Conservation (phyloP, 2,113 vertebrate species). For the Coryphaenoides rupestris region DNA sequence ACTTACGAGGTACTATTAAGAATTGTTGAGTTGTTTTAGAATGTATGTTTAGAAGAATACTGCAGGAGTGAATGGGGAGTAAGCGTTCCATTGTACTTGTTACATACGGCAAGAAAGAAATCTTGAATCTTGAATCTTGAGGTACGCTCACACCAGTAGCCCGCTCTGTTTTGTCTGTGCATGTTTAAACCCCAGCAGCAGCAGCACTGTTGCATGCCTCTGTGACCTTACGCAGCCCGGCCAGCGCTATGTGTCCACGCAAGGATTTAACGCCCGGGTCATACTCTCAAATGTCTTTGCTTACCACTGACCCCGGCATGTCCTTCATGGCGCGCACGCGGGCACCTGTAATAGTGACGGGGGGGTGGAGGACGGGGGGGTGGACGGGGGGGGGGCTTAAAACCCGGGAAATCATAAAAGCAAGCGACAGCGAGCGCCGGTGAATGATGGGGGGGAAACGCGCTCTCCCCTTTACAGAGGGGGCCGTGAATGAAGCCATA, state of each 20-base stretch:
- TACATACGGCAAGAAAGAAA: no score
- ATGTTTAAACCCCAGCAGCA: no score
- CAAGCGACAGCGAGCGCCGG: slow-evolving; percentile 60
- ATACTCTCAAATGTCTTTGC: slow-evolving; percentile 43
- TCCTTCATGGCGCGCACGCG: slow-evolving; percentile 78
- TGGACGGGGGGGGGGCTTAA: slow-evolving; percentile 57
- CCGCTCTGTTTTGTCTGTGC: no score
- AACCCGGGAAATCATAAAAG: slow-evolving; percentile 80
- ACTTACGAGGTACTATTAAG: no score
- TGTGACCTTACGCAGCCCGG: no score
- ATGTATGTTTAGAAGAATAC: no score
- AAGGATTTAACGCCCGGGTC: slow-evolving; percentile 17
- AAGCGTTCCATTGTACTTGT: no score
- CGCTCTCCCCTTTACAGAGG: slow-evolving; percentile 95
- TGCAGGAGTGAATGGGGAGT: no score
- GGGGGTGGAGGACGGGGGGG: slow-evolving; percentile 26
- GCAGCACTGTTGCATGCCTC: no score
- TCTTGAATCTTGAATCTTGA: no score
- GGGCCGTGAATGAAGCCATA: slow-evolving; percentile 99
- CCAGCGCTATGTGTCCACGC: background rate
- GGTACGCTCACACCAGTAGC: no score
- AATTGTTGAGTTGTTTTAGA: no score
- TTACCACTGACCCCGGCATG: slow-evolving; percentile 60
- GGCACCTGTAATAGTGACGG: slow-evolving; percentile 66
- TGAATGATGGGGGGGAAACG: slow-evolving; percentile 93